Evolutionary conservation across 2,113 vertebrate genomes (phyloP).

Genomic region (Pseudorectes ferrugineus): DNA sequence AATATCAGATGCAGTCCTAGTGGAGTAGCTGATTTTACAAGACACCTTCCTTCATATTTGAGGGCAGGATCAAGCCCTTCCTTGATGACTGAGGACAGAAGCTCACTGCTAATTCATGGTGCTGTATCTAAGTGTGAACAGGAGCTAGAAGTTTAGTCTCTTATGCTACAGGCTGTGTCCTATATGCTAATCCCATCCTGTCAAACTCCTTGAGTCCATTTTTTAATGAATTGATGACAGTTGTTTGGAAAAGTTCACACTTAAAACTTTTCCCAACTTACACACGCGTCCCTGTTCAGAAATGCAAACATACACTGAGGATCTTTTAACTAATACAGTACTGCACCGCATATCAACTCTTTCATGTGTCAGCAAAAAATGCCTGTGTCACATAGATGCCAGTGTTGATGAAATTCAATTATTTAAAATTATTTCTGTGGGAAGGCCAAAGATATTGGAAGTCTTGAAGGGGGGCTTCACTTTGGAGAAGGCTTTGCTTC

Average conservation of each 20-base stretch:
- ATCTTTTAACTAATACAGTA: background rate
- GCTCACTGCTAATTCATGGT: conserved; percentile 9
- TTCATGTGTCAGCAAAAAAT: background rate
- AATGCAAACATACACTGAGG: background rate
- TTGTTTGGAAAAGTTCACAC: background rate
- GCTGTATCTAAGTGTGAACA: background rate
- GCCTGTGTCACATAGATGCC: background rate
- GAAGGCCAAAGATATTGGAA: background rate
- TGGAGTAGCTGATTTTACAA: conserved; percentile 30
- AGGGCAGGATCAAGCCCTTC: conserved; percentile 24
- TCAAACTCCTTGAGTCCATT: background rate
- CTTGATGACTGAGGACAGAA: conserved; percentile 23
- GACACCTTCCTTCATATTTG: conserved; percentile 14
- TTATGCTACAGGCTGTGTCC: background rate
- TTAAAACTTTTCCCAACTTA: background rate
- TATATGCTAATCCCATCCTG: background rate
- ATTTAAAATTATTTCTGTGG: background rate
- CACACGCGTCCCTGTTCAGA: background rate
- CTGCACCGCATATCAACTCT: background rate
- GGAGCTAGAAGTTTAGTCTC: background rate
- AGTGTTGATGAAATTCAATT: background rate
- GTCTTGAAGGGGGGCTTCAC: background rate
- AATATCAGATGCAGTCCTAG: conserved; percentile 9
- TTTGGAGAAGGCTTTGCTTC: background rate
- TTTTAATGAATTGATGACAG: background rate